Percentiles rank a stretch among this genome's conserved stretches.
Conservation (phyloP, 2,888 invertebrate genomes). For the Chrysotoxum bicinctum region DNA sequence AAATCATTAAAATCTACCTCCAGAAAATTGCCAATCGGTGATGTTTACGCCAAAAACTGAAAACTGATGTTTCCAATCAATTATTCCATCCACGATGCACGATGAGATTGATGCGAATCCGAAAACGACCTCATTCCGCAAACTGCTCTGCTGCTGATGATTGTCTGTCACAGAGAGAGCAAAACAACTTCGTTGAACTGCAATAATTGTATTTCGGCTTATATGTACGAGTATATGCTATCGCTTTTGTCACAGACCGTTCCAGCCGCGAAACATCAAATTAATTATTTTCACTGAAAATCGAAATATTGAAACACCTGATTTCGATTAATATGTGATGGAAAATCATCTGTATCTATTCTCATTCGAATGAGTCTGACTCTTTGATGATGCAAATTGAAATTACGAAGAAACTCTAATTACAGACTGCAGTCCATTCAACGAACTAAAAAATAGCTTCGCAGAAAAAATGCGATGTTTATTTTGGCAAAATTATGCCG, state of each 20-base stretch:
- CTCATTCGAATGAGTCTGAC: neutral
- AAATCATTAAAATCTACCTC: slow-evolving; percentile 60
- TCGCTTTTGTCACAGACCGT: slow-evolving; percentile 33
- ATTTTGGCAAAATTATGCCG: too few relatives aligned
- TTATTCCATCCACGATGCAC: slow-evolving; percentile 28
- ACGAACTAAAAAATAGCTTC: too few relatives aligned
- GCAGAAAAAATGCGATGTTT: too few relatives aligned
- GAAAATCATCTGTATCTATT: neutral
- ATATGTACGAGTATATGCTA: neutral
- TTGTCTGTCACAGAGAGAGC: slow-evolving; percentile 33
- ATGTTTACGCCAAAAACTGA: slow-evolving; percentile 59
- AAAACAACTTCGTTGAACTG: slow-evolving; percentile 50
- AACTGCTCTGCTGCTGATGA: slow-evolving; percentile 9
- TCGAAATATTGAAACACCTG: slow-evolving; percentile 21
- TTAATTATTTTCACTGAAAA: slow-evolving; percentile 51
- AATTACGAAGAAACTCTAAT: too few relatives aligned
- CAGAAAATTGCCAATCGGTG: slow-evolving; percentile 65
- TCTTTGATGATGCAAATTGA: neutral
- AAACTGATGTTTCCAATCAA: slow-evolving; percentile 66
- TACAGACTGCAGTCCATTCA: too few relatives aligned
- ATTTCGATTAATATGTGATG: slow-evolving; percentile 2
- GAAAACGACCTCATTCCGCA: neutral
- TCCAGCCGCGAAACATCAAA: slow-evolving; percentile 9
- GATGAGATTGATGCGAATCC: slow-evolving; percentile 23
- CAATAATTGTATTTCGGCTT: slow-evolving; percentile 39